Evolutionary conservation across 1,140 invertebrate species (phyloP), one percentile per base, ranked within the genome.

Genomic region (Ooceraea biroi): DNA sequence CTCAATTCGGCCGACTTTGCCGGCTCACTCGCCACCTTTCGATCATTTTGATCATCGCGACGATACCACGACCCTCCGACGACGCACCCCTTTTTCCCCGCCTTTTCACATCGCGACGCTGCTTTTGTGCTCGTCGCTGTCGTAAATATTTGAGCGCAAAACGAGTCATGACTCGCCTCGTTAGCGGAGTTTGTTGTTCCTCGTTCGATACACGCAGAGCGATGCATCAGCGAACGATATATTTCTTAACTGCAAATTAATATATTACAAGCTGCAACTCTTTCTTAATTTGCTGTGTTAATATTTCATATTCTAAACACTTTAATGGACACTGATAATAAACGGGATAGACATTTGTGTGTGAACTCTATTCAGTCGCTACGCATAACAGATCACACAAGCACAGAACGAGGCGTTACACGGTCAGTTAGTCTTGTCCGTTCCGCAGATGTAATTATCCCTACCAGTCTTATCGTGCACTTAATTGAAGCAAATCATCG

Each of bases 21-120:
- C 80, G 46, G 44, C 48, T 83, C 60, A 30, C 83, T 89, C 74
- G 66, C 74, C 84, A 48, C 50, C 69, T 82, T 89, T 85, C 88
- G 88, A 89, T 85, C 85, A 83, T 88, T 90, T 91, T 88, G 86
- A 90, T 90, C 89, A 87, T 89, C 89, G 80, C 82, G 60, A 66
- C 72, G 89, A 90, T 89, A 89, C 44, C 69, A 22, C 71, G 36
- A 52, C 46, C 65, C 68, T 52, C 66, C 58, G 73, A 63, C 55
- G 41, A 14, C 46, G 48, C 63, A 60, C 65, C 58, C 66, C 72
- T 65, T 76, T 76, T 69, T 74, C 46, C 80, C 44, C 66, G 76
- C 63, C 86, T 85, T 88, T 80, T 65, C 76, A 44, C 36, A 52
- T 14, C 76, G 50, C 68, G 69, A 74, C 27, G 58, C 44, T 36